Evolutionary conservation across 2,113 vertebrate genomes (phyloP).

Genomic region (Corythoichthys haematopterus): DNA sequence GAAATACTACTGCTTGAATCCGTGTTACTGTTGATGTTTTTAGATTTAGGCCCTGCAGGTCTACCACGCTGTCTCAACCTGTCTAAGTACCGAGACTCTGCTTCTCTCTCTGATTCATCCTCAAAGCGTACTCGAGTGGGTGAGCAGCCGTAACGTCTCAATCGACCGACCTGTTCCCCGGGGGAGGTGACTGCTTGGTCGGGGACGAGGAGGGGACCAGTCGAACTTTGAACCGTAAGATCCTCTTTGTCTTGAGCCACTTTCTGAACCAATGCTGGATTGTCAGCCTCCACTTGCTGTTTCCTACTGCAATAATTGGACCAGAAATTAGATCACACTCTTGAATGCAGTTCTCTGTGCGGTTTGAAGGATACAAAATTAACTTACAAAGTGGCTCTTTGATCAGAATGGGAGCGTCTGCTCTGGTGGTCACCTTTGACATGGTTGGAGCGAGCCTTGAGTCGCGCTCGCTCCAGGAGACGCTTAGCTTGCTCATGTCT

Average conservation of each 20-base stretch:
- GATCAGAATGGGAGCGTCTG: slow-evolving; percentile 58
- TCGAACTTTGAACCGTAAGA: slow-evolving; percentile 34
- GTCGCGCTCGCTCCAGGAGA: slow-evolving; percentile 81
- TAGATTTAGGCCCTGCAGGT: slow-evolving; percentile 48
- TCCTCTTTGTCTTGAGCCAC: slow-evolving; percentile 52
- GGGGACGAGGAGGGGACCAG: slow-evolving; percentile 66
- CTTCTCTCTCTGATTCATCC: slow-evolving; percentile 84
- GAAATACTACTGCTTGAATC: slow-evolving; percentile 51
- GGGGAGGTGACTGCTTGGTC: slow-evolving; percentile 66
- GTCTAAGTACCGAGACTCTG: slow-evolving; percentile 80
- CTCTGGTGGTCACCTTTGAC: slow-evolving; percentile 77
- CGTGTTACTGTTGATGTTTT: slow-evolving; percentile 60
- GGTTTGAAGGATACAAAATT: neutral
- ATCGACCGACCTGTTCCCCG: slow-evolving; percentile 66
- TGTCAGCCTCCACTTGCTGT: slow-evolving; percentile 33
- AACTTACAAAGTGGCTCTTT: slow-evolving; percentile 74
- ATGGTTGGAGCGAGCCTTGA: slow-evolving; percentile 84
- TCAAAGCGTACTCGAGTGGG: slow-evolving; percentile 84
- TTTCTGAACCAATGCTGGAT: slow-evolving; percentile 36
- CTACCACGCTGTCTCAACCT: slow-evolving; percentile 75
- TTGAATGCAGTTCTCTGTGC: neutral
- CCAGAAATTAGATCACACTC: neutral
- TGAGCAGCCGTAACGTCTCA: slow-evolving; percentile 69
- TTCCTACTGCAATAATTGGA: slow-evolving; percentile 46
- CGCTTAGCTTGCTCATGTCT: slow-evolving; percentile 86